Percentiles rank a stretch among this genome's conserved stretches.
phyloP scores from a whole-genome alignment of 1,140 invertebrate species.

The Cotesia chilonis region DNA sequence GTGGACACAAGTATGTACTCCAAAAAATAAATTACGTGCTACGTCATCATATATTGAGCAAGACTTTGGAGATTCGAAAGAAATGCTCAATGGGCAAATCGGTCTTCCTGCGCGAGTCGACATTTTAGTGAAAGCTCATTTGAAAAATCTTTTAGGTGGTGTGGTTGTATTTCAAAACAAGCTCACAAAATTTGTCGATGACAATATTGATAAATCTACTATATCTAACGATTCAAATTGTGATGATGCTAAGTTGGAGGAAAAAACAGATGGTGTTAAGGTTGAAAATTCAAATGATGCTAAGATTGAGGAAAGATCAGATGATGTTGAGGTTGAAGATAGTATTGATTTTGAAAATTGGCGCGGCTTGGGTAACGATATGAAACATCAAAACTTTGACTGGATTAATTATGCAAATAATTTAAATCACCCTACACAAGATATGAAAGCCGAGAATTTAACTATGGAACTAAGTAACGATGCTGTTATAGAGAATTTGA shows the following conservation, averaged over 20 bases:
- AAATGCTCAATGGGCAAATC: not conserved
- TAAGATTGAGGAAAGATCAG: not conserved
- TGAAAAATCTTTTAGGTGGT: not conserved
- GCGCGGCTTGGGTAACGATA: not conserved
- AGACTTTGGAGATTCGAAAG: not conserved
- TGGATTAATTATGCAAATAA: not conserved
- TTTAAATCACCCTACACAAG: not conserved
- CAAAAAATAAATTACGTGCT: not conserved
- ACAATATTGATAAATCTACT: too few species aligned
- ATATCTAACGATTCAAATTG: not conserved
- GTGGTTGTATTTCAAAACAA: not conserved
- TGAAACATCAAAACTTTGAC: not conserved
- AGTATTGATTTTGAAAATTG: not conserved
- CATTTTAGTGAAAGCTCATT: not conserved
- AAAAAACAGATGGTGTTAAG: not conserved
- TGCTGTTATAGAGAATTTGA: too few species aligned
- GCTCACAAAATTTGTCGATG: conserved; percentile 5
- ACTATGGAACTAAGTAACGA: too few species aligned
- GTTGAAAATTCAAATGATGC: not conserved
- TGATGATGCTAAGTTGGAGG: not conserved
- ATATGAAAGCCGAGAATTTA: too few species aligned
- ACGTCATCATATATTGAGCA: not conserved
- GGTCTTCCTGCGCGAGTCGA: not conserved
- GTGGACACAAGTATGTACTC: not conserved
- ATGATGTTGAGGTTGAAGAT: not conserved